phyloP scores from a whole-genome alignment of 1,140 invertebrate genomes.

The Musca domestica region DNA sequence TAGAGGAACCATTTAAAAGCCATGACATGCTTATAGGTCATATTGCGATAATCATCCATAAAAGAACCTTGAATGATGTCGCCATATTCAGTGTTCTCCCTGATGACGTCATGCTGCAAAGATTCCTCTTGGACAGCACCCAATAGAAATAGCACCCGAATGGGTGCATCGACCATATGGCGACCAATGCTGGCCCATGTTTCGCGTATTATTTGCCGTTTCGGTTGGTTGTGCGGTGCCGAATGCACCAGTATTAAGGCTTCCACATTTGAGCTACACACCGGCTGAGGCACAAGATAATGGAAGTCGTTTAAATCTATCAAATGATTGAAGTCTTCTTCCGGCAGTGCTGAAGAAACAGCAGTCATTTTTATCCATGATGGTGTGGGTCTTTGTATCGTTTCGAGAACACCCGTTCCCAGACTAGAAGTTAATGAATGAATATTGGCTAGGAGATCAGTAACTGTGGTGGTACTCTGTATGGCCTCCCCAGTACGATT shows the following conservation, averaged over 20 bases:
- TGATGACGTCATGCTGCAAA: slow-evolving; percentile 56
- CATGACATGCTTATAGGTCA: slow-evolving; percentile 86
- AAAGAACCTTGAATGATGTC: slow-evolving; percentile 82
- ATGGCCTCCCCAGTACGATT: not conserved
- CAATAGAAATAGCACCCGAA: slow-evolving; percentile 68
- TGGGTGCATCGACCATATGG: slow-evolving; percentile 38
- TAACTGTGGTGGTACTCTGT: not conserved
- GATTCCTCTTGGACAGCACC: slow-evolving; percentile 57
- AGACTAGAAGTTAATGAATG: slow-evolving; percentile 21
- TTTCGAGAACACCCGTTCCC: slow-evolving; percentile 1
- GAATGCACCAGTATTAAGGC: slow-evolving; percentile 68
- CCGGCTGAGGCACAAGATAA: slow-evolving; percentile 59
- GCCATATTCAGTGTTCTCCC: slow-evolving; percentile 62
- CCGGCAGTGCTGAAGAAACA: slow-evolving; percentile 9
- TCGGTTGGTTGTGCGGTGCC: slow-evolving; percentile 62
- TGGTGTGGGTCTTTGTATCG: slow-evolving; percentile 19
- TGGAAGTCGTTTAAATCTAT: slow-evolving; percentile 62
- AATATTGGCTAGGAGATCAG: not conserved
- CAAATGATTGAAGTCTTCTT: slow-evolving; percentile 54
- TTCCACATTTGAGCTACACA: slow-evolving; percentile 54
- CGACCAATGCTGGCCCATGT: slow-evolving; percentile 63
- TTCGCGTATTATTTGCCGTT: slow-evolving; percentile 63
- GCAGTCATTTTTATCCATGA: slow-evolving; percentile 28
- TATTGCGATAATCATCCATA: slow-evolving; percentile 75
- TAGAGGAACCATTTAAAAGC: slow-evolving; percentile 77